Evolutionary conservation across 2,888 invertebrate species (phyloP), one percentile per base, ranked within the genome.

Genomic region (Agrilus mali): DNA sequence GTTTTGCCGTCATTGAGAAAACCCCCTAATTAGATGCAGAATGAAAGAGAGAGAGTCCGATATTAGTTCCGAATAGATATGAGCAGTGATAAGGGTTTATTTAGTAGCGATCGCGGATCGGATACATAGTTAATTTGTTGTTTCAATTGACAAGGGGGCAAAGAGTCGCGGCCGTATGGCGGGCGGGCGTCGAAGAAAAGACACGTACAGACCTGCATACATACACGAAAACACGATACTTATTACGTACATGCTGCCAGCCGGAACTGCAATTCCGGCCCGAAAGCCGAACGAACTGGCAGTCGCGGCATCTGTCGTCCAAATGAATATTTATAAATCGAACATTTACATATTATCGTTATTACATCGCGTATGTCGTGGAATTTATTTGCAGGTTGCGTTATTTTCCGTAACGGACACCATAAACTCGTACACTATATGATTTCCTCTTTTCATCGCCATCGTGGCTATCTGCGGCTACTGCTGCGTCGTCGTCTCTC

Each of bases 241-340:
- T n/a, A n/a, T n/a, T n/a, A n/a, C 27, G 10, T 27, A 27, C 27
- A 27, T 10, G 27, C 27, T 27, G 27, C 49, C 50, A 53, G 63
- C 64, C 65, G 66, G 66, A 65, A 66, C 65, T 61, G 60, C 61
- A 60, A 64, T 65, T 65, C 65, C 65, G 65, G 65, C 54, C 44
- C 49, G 52, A 52, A 50, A 53, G 54, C 52, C 52, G 49, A 50
- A 49, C 47, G 27, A 27, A 27, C 27, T 10, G 27, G 27, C 27
- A 27, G 27, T 27, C 27, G 52, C 55, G 53, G 54, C 57, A 57
- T 57, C 57, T 57, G 57, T 56, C 55, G 54, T 52, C 53, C 50
- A 53, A 56, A 57, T 57, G 57, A 57, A 57, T 57, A 57, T 57
- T 57, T 57, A 57, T 57, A 57, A 54, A 56, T 57, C 55, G 52